Base-by-base conservation (phyloP, 2,888 invertebrate genomes). In the Notodonta ziczac region DNA sequence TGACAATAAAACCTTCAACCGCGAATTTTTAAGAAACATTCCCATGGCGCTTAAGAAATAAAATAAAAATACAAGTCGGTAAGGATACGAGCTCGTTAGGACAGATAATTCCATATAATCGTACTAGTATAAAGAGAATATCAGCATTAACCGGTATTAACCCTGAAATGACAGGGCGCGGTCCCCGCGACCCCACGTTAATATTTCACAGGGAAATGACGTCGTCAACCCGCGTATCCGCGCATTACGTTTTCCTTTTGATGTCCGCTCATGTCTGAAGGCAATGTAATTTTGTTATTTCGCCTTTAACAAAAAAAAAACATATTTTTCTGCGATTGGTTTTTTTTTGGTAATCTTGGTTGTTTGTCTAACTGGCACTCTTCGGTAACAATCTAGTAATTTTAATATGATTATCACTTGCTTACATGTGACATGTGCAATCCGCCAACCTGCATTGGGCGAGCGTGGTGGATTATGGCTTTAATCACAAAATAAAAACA, bases 211-310 rank as follows among this genome's bases (percentile, higher is more conserved):
- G 82, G 82, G 81, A 89, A 89, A 88, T 87, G 87, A 86, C 86
- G 83, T 85, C 84, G 82, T 80, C 78, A 73, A 80, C 82, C 82
- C 77, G 76, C 82, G 74, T 74, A 77, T 74, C 73, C 74, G 79
- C 85, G 88, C 89, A 90, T 91, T 90, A 89, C 83, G 85, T 89
- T 90, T 90, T 90, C 89, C 89, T 89, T 93, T 92, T 91, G 91
- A 92, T 86, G 89, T 93, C 81, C 84, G 81, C 77, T 85, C 87
- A 83, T 86, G 86, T 85, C 85, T 84, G 73, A 83, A 81, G 84
- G 84, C 84, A 84, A 85, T 87, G 83, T 85, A 85, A 87, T 87
- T 89, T 87, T 86, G 86, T 87, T 86, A 86, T 82, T 86, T 81
- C 77, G 77, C 81, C 24, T 24, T 24, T 24, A 24, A 84, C 82